Evolutionary conservation across 2,797 vertebrate species (phyloP).

Genomic region (Sebastes taczanowskii): DNA sequence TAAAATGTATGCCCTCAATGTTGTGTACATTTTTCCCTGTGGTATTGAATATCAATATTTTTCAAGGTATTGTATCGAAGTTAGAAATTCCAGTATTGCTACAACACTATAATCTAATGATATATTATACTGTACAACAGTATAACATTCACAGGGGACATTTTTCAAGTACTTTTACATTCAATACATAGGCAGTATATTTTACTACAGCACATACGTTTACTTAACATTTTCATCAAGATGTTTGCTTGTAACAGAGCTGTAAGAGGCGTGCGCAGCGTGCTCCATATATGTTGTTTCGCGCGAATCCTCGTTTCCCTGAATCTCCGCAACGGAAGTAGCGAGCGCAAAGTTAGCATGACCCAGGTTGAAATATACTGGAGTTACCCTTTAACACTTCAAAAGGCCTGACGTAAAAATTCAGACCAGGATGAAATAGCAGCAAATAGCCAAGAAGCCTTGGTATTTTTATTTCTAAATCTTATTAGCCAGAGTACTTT

Average conservation of each 20-base stretch:
- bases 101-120: too few species aligned
- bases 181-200: too few species aligned
- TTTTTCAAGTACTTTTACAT: too few species aligned
- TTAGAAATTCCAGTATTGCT: too few species aligned
- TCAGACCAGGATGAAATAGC: neutral
- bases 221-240: too few species aligned
- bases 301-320: neutral
- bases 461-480: neutral
- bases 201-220: too few species aligned
- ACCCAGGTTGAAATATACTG: neutral
- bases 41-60: too few species aligned
- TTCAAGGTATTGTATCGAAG: too few species aligned
- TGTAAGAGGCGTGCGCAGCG: neutral
- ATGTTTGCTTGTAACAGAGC: neutral
- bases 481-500: neutral
- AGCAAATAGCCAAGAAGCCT: neutral
- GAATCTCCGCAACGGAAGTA: neutral
- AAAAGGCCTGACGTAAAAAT: neutral
- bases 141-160: too few species aligned
- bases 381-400: neutral
- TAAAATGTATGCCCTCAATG: too few species aligned
- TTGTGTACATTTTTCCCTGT: too few species aligned
- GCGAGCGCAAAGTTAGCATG: neutral
- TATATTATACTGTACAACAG: too few species aligned
- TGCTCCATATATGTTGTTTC: neutral